These are phyloP conservation scores for Brachypalpus laphriformis DNA, from an alignment of 2,888 invertebrate species.

Conservation along the genomic window DNA sequence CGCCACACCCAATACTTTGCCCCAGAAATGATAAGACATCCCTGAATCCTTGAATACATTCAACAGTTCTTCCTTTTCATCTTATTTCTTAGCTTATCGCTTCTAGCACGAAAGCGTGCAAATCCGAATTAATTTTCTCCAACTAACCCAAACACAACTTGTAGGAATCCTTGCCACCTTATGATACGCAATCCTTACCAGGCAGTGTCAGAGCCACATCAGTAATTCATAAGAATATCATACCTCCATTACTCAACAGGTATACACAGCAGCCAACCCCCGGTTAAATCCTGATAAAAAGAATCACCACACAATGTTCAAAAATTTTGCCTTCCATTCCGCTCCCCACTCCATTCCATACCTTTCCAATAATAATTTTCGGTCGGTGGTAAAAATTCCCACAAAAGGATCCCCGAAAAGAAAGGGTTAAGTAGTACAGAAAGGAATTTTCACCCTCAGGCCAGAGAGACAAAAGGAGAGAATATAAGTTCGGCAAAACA, in stretches of 20 bases:
- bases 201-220: slow-evolving; percentile 44
- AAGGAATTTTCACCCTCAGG: slow-evolving; percentile 27
- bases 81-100: slow-evolving; percentile 54
- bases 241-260: slow-evolving; percentile 68
- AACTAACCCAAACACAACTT: slow-evolving; percentile 47
- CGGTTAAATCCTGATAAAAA: slow-evolving; percentile 40
- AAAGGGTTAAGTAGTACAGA: slow-evolving; percentile 17
- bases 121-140: slow-evolving; percentile 68
- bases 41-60: slow-evolving; percentile 10
- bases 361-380: slow-evolving; percentile 19
- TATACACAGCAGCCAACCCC: slow-evolving; percentile 10
- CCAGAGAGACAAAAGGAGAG: neutral
- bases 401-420: slow-evolving; percentile 3
- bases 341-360: slow-evolving; percentile 10
- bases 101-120: slow-evolving; percentile 56
- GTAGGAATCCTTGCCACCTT: slow-evolving; percentile 35
- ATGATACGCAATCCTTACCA: slow-evolving; percentile 21
- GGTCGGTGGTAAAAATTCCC: slow-evolving; percentile 21
- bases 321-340: slow-evolving; percentile 40
- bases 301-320: slow-evolving; percentile 50
- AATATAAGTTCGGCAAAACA: slow-evolving; percentile 5
- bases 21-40: slow-evolving; percentile 6
- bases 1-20: slow-evolving; percentile 25
- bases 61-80: neutral
- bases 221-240: slow-evolving; percentile 67